These are phyloP conservation scores for Peromyscus aztecus DNA, from an alignment of 2,797 vertebrate species.

Conservation along the genomic window DNA sequence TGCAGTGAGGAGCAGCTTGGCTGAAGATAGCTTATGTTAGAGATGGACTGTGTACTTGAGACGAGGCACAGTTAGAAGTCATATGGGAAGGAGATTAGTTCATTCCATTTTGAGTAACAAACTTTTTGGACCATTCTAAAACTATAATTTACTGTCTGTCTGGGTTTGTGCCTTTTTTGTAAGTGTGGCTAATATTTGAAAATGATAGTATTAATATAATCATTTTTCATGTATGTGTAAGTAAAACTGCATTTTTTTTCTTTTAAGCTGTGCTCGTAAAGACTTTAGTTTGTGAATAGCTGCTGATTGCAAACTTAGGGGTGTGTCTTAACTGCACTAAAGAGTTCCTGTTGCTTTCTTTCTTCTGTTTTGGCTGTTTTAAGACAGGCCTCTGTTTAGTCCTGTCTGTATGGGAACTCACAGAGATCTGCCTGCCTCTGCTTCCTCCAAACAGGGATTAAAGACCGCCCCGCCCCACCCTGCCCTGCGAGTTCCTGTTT, in stretches of 20 bases:
- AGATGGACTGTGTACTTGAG: neutral
- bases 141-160: neutral
- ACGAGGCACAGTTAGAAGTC: neutral
- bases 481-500: neutral
- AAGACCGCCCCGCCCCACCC: neutral
- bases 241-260: slow-evolving; percentile 7
- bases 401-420: neutral
- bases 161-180: slow-evolving; percentile 7
- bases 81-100: neutral
- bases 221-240: neutral
- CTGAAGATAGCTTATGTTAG: neutral
- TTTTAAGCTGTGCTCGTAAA: neutral
- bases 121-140: slow-evolving; percentile 4
- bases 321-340: slow-evolving; percentile 10
- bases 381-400: neutral
- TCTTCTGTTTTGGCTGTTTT: neutral
- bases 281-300: slow-evolving; percentile 57
- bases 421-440: neutral
- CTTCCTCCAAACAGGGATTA: neutral
- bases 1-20: neutral
- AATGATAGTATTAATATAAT: slow-evolving; percentile 17
- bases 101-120: slow-evolving; percentile 21
- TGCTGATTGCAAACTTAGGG: slow-evolving; percentile 23
- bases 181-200: slow-evolving; percentile 40
- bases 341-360: neutral